Conservation (phyloP, 1,140 invertebrate species). For the Cherax destructor region DNA sequence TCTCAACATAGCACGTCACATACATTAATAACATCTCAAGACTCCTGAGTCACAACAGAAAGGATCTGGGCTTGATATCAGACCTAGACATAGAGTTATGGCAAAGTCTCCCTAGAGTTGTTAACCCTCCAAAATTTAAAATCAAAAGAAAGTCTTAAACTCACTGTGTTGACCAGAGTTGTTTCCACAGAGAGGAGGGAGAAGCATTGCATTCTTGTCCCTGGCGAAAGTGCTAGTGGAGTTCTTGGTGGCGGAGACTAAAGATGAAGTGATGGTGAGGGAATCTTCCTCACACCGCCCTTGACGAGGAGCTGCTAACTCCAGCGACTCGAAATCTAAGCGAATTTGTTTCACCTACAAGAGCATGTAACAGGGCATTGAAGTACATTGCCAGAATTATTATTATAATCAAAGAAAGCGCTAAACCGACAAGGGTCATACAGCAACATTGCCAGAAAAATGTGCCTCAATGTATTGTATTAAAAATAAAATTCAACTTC, state of each 20-base stretch:
- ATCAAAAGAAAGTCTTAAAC: background rate
- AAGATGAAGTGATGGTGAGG: background rate
- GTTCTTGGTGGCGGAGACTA: background rate
- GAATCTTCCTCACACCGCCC: conserved; percentile 26
- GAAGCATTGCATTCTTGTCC: background rate
- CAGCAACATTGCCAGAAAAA: no score
- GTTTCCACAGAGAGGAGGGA: conserved; percentile 35
- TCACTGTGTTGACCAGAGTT: conserved; percentile 45
- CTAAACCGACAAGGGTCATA: no score
- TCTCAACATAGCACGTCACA: no score
- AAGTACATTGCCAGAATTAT: no score
- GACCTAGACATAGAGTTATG: no score
- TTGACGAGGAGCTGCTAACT: conserved; percentile 16
- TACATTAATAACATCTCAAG: no score
- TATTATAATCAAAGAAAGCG: no score
- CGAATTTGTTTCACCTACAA: conserved; percentile 43
- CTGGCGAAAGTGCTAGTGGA: no score
- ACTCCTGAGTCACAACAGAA: no score
- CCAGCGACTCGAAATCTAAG: conserved; percentile 28
- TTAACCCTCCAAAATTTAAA: background rate
- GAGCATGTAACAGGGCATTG: background rate
- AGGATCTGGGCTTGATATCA: no score
- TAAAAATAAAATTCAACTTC: no score
- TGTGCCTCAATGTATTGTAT: no score
- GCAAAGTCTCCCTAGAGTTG: background rate